Base-by-base conservation (phyloP, 2,888 invertebrate species). In the Chrysopilus asiliformis region DNA sequence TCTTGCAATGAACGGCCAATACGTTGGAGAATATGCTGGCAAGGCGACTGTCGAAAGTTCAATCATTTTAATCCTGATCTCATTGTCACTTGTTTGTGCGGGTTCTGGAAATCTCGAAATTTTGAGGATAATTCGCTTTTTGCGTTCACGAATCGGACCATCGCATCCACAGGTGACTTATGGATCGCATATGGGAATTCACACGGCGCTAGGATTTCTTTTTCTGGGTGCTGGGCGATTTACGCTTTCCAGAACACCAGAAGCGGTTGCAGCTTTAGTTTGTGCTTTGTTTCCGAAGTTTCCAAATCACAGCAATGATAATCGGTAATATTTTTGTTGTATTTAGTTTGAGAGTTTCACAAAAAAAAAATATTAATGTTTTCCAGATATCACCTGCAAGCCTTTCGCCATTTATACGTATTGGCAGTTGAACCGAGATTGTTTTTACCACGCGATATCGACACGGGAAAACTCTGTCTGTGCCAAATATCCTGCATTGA, bases 261-360 rank as follows among this genome's bases (percentile, higher is more conserved):
- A 77, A 22, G 79, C 91, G 0, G 75, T 97, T 7, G 95, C 93
- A 0, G 87, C 91, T 0, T 65, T 97, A 42, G 67, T 98, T 27
- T 86, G 89, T 49, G 85, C 97, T 0, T 82, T 95, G 58, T 98
- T 91, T 64, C 98, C 98, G 1, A 91, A 94, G 58, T 95, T 91
- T 63, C 94, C 95, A 13, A 89, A 84, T 2, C 91, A 93, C 55
- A 90, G 91, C 51, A 89, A 87, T 54, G 97, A 98, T 52, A 97
- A 97, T 59, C 79, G 93, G 84, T 86, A 35, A 43, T 40, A 14
- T 29, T 12, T 12, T 3, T 10, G 27, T 9, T 32, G 14, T 17
- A n/a, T 19, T n/a, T 10, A 28, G 14, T 35, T 6, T 26, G 16
- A 14, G 10, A 17, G 15, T 26, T 24, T 37, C 24, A 9, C 14